Evolutionary conservation across 2,888 invertebrate genomes (phyloP), one percentile per base, ranked within the genome.

Genomic region (Strigamia transsilvanica): DNA sequence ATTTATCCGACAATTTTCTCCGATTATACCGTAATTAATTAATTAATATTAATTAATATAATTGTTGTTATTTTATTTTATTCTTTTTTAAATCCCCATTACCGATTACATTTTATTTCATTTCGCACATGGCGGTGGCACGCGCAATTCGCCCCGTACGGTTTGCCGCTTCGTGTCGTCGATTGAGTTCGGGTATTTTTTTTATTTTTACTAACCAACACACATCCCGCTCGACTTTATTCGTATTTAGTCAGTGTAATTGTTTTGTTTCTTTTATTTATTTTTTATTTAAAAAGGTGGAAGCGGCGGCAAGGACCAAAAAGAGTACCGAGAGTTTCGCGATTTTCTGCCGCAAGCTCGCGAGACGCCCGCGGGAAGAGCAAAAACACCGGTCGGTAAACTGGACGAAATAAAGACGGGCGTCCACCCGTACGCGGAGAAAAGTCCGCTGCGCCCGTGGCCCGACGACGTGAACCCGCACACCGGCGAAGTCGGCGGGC

Each of bases 401-500:
- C 89, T 97, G 84, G 95, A 96, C 84, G 94, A 95, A 86, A 90
- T 93, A 83, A 90, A 92, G 56, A 89, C 89, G 85, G 90, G 91
- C 10, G 90, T 91, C 84, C 93, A 94, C 88, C 93, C 93, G 7
- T 91, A 92, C 86, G 92, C 93, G 86, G 94, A 96, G 87, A 93
- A 94, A 86, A 94, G 97, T 86, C 94, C 96, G 0, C 88, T 97
- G 34, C 91, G 92, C 85, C 91, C 94, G 2, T 97, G 93, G 91
- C 97, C 98, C 15, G 91, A 96, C 87, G 92, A 94, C 86, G 92
- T 91, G 0, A 98, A 99, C 89, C 98, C 98, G 6, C 87, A 92
- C 83, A 99, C 98, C 7, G 99, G 99, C 13, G 99, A 99, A 91
- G 90, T 96, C 82, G 96, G 96, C 51, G 99, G 99, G 0, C 99